Base-by-base conservation (phyloP, 2,113 vertebrate genomes). In the Alectura lathami region DNA sequence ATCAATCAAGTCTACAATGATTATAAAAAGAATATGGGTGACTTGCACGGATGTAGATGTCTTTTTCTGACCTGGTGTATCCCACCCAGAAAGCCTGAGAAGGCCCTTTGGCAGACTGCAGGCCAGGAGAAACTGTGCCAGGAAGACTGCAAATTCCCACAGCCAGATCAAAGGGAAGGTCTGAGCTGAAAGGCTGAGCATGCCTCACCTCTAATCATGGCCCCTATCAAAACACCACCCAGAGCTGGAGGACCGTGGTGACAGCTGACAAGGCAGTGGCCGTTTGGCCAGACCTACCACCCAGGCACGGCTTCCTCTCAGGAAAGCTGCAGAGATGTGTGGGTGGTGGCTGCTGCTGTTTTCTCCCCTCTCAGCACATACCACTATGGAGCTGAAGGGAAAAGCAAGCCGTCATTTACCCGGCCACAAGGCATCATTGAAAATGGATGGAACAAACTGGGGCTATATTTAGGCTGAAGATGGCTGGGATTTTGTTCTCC, bases 321-420 rank as follows among this genome's bases (percentile, higher is more conserved):
- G 66, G 54, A 86, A 69, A 74, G 26, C 34, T 92, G 68, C 32
- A 75, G 43, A 57, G 68, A 60, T 70, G 34, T 16, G 83, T 90
- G 90, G 83, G 90, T 83, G 78, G 86, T 3, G 3, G 20, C 50
- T 40, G 32, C 56, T 60, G 50, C 51, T 83, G 9, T 75, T 94
- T 92, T 89, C 56, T 87, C 45, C 56, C 16, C 24, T 75, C 72
- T 83, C 83, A 69, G 67, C 54, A 83, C 42, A 78, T 68, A 73
- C 89, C 54, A 53, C 67, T 38, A 17, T 9, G 72, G 72, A 83
- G 67, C 5, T 43, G 34, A 16, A 73, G 13, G 72, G 54, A 42
- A 63, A 77, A 38, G 11, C 1, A 1, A 90, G 30, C 64, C 78
- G 75, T 45, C 62, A 59, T 69, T 80, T 45, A 32, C 50, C 20